These are phyloP conservation scores for Nysson spinosus DNA, from an alignment of 2,888 invertebrate species.

Conservation along the genomic window DNA sequence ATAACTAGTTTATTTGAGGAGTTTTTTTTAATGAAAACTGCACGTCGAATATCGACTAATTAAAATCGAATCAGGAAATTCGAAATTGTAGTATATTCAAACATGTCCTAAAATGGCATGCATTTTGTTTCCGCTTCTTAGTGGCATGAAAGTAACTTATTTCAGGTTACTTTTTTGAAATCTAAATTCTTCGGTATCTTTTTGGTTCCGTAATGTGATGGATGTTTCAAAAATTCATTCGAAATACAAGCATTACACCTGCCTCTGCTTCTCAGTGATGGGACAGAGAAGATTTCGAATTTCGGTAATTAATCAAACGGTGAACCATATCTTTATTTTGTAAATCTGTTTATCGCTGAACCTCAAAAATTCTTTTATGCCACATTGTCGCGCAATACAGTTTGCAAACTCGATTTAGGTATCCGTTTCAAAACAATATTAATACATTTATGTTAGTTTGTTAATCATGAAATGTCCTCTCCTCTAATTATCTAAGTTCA, in stretches of 20 bases:
- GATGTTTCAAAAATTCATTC: constrained; percentile 31
- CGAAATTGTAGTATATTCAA: not conserved
- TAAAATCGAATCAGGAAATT: not conserved
- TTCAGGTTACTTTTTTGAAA: constrained; percentile 15
- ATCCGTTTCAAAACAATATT: no score
- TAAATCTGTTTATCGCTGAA: not conserved
- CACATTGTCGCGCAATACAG: no score
- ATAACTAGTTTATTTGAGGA: no score
- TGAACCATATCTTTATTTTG: not conserved
- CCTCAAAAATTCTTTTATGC: no score
- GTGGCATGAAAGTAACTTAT: constrained; percentile 30
- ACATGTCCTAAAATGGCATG: not conserved
- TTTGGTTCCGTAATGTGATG: constrained; percentile 46
- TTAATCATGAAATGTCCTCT: no score
- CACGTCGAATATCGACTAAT: not conserved
- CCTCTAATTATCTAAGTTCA: no score
- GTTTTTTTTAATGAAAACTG: no score
- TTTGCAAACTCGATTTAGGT: no score
- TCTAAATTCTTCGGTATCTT: constrained; percentile 42
- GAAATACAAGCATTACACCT: constrained; percentile 33
- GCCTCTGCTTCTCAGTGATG: constrained; percentile 50
- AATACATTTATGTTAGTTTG: no score
- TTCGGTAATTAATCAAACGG: constrained; percentile 45
- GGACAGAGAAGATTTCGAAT: constrained; percentile 48
- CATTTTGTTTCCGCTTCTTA: constrained; percentile 17